phyloP scores from a whole-genome alignment of 1,140 invertebrate species.

The Drosophila mojavensis region DNA sequence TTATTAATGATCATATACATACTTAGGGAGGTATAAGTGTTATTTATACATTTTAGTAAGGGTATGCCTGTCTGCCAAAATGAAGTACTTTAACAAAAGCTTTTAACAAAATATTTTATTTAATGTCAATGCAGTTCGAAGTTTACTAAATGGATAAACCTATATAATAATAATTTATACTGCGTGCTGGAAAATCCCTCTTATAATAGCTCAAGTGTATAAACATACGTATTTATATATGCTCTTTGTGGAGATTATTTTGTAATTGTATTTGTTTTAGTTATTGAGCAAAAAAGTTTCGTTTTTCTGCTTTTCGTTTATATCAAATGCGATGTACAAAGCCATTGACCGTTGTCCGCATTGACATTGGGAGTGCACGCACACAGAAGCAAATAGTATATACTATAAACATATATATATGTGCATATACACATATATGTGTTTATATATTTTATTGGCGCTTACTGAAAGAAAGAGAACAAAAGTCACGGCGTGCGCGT shows the following conservation, averaged over 20 bases:
- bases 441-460: constrained; percentile 39
- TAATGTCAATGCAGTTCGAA: too few relatives aligned
- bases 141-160: too few relatives aligned
- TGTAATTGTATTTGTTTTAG: constrained; percentile 11
- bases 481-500: constrained; percentile 71
- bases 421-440: not conserved
- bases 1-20: too few relatives aligned
- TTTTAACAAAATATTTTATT: not conserved
- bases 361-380: constrained; percentile 60
- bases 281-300: constrained; percentile 18
- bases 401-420: constrained; percentile 8
- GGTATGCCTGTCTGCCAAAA: not conserved
- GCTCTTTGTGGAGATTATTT: too few relatives aligned
- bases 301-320: constrained; percentile 8
- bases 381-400: not conserved
- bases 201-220: not conserved
- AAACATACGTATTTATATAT: too few relatives aligned
- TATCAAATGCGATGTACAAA: constrained; percentile 45
- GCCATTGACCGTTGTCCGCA: constrained; percentile 73
- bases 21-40: too few relatives aligned
- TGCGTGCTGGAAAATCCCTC: not conserved
- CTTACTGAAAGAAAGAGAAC: constrained; percentile 71
- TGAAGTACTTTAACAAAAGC: too few relatives aligned
- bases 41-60: not conserved
- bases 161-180: too few relatives aligned